Conservation (phyloP, 2,888 invertebrate genomes). For the Drosophila colorata region DNA sequence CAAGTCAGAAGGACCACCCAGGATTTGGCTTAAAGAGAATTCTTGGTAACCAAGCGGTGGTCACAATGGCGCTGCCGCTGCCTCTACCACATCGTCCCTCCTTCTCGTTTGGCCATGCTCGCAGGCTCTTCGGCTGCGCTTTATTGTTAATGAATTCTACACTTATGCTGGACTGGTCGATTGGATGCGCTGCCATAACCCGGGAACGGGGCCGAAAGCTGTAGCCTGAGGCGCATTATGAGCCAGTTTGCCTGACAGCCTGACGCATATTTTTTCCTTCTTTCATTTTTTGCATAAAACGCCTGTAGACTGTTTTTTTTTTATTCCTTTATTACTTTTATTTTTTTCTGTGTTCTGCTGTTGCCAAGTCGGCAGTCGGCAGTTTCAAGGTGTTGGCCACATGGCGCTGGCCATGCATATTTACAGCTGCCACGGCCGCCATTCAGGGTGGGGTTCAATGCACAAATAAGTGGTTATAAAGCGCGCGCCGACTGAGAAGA, state of each 20-base stretch:
- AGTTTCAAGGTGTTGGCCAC: conserved; percentile 78
- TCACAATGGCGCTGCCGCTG: conserved; percentile 33
- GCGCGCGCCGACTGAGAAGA: conserved; percentile 14
- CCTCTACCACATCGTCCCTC: neutral
- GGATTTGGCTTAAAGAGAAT: conserved; percentile 66
- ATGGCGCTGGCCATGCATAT: conserved; percentile 65
- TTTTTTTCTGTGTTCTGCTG: conserved; percentile 38
- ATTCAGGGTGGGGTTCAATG: conserved; percentile 56
- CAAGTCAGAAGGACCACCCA: conserved; percentile 67
- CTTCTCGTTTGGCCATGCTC: conserved; percentile 4
- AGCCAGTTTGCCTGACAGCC: conserved; percentile 63
- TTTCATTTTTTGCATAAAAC: conserved; percentile 49
- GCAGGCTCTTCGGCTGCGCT: conserved; percentile 39
- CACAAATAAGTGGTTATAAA: conserved; percentile 74
- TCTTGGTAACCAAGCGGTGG: conserved; percentile 62
- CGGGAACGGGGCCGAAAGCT: conserved; percentile 40
- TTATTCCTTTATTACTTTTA: neutral
- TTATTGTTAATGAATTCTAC: conserved; percentile 80
- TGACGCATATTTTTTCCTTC: conserved; percentile 29
- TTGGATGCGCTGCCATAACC: conserved; percentile 26
- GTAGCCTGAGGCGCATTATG: conserved; percentile 35
- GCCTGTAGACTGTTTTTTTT: conserved; percentile 28
- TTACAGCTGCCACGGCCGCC: conserved; percentile 48
- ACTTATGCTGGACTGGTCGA: conserved; percentile 46
- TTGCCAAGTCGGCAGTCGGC: conserved; percentile 42